Percentiles rank a stretch among this genome's conserved stretches.
Conservation (phyloP, 2,113 vertebrate species). For the Vicugna pacos region DNA sequence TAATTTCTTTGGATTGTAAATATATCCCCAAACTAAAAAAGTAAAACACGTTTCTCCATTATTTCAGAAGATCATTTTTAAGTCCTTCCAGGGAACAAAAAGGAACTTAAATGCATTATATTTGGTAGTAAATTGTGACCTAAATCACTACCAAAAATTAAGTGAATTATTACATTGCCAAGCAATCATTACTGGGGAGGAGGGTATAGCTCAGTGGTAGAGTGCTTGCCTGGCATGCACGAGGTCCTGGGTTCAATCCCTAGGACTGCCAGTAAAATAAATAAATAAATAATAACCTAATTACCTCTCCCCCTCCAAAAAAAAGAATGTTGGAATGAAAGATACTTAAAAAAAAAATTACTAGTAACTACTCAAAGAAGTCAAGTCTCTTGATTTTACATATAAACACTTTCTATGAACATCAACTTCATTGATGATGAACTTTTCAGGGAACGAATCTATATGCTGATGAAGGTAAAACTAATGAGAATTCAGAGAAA, state of each 20-base stretch:
- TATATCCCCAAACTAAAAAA: neutral
- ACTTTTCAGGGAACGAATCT: neutral
- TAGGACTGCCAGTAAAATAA: too few species aligned
- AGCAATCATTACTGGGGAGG: too few species aligned
- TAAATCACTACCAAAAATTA: conserved; percentile 45
- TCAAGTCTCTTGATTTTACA: neutral
- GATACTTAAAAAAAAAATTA: too few species aligned
- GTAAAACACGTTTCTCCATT: conserved; percentile 7
- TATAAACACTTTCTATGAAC: conserved; percentile 2
- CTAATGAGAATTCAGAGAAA: neutral
- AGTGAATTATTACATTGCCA: conserved; percentile 48
- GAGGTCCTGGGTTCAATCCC: too few species aligned
- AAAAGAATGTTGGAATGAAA: too few species aligned
- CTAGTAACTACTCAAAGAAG: conserved; percentile 53
- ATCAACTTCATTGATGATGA: conserved; percentile 34
- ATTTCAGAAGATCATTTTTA: neutral
- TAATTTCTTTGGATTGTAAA: conserved; percentile 23
- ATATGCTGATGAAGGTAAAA: neutral
- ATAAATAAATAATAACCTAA: too few species aligned
- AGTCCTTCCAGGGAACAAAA: conserved; percentile 34
- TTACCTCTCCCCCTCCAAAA: too few species aligned
- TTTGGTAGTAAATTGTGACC: conserved; percentile 52
- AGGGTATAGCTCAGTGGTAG: too few species aligned
- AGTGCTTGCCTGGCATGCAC: too few species aligned
- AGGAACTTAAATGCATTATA: neutral